These are phyloP conservation scores for Xiphophorus birchmanni DNA, from an alignment of 2,797 vertebrate genomes.

Conservation along the genomic window DNA sequence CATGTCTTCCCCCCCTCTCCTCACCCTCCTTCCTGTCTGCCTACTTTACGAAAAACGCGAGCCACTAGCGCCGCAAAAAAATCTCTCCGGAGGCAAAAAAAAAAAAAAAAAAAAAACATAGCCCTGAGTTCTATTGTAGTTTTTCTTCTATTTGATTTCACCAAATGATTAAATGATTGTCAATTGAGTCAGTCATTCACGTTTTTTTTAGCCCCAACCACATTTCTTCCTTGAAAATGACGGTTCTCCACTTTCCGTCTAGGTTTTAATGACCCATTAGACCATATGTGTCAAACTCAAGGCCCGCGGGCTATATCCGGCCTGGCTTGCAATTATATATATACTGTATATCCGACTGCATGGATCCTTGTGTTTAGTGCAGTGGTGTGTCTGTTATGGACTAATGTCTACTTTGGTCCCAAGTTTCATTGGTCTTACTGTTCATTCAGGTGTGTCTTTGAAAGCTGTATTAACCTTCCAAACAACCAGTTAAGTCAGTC, in stretches of 20 bases:
- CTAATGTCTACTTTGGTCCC: background rate
- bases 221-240: background rate
- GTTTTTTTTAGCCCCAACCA: background rate
- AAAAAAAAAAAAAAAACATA: too few species aligned
- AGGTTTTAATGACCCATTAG: background rate
- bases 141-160: background rate
- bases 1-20: too few species aligned
- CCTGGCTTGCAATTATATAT: too few species aligned
- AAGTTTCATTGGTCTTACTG: background rate
- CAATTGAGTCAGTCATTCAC: background rate
- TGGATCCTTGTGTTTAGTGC: background rate
- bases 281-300: too few species aligned
- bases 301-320: too few species aligned
- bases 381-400: background rate
- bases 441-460: background rate
- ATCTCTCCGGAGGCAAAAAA: too few species aligned
- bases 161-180: background rate
- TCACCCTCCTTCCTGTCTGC: too few species aligned
- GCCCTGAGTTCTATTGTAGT: background rate
- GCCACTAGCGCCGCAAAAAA: too few species aligned
- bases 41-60: too few species aligned
- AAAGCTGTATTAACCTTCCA: background rate
- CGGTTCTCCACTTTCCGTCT: background rate
- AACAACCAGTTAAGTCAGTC: background rate
- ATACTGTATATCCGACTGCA: background rate